Evolutionary conservation across 2,113 vertebrate species (phyloP), one percentile per base, ranked within the genome.

Genomic region (Ammodramus savannarum): DNA sequence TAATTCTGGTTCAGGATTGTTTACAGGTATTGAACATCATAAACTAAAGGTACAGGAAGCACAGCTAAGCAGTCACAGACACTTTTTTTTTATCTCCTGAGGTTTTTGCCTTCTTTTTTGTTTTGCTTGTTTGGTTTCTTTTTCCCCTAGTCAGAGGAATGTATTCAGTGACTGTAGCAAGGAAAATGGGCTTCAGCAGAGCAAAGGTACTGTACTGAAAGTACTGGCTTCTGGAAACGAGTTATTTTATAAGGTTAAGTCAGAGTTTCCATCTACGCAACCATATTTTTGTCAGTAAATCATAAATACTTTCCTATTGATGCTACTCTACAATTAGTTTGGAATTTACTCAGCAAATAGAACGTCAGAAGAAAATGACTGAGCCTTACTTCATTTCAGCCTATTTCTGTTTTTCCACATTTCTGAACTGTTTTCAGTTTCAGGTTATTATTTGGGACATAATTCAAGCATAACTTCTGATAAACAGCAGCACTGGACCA

Each of bases 251-350:
- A 44, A 79, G 17, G 7, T 83, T 85, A 85, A 87, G 92, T 91
- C 87, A 95, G 38, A 91, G 26, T 96, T 97, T 96, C 95, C 92
- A 94, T 62, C 32, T 94, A 72, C 1, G 0, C 44, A 54, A 66
- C 29, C 0, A 0, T 82, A 68, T 80, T 95, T 93, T 80, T 88
- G 62, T 87, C 68, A 62, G 71, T 92, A 84, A 91, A 79, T 94
- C 90, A 80, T 29, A 58, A 94, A 95, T 91, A 94, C 34, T 97
- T 97, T 96, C 88, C 92, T 79, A 69, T 58, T 94, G 87, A 92
- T 80, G 90, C 34, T 62, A 57, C n/a, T 39, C 66, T 77, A 79
- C 32, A 88, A 62, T 83, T 96, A 87, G 22, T 72, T 79, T 1
- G 9, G 81, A 87, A 87, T 93, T 91, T 93, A 61, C 32, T 58